Evolutionary conservation across 1,140 invertebrate genomes (phyloP), one percentile per base, ranked within the genome.

Genomic region (Oedothorax gibbosus): DNA sequence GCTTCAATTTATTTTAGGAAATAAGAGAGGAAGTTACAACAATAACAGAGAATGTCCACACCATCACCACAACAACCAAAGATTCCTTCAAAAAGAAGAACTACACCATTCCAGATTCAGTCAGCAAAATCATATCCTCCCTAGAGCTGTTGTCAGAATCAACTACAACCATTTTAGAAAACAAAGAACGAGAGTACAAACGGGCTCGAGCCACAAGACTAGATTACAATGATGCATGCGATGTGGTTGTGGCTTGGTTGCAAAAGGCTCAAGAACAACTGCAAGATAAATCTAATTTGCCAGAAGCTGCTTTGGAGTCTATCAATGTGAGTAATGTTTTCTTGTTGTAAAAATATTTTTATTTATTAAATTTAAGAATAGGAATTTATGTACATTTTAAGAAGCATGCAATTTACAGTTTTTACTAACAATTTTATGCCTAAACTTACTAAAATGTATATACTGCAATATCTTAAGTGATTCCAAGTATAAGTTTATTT

Each of bases 151-250:
- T 94, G n/a, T 92, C 94, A 50, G 96, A 98, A 89, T 92, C 93
- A 73, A 92, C 95, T 18, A 91, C 92, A 56, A 93, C 93, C 85
- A 92, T 92, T 10, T 95, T 97, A 94, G 96, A 97, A 87, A 95
- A 96, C 88, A 96, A 96, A 89, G 93, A 95, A 87, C 92, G 80
- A 51, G 95, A 97, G 89, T 94, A 95, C 89, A 96, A 96, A 89
- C 93, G 95, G 69, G 96, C 96, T 9, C 93, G 93, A 87, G 96
- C 95, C 18, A 92, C 94, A 73, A 92, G 95, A 20, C 93, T 93
- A 21, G 96, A 97, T 81, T 97, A 96, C 89, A 89, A 93, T 10
- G 90, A 91, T 18, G 95, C 95, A 87, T 93, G 96, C 9, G 95
- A 96, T 86, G 93, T 93, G 80, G 92, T 97, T 1, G 94, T 95